Evolutionary conservation across 2,113 vertebrate genomes (phyloP), one percentile per base, ranked within the genome.

Genomic region (Oreochromis aureus): DNA sequence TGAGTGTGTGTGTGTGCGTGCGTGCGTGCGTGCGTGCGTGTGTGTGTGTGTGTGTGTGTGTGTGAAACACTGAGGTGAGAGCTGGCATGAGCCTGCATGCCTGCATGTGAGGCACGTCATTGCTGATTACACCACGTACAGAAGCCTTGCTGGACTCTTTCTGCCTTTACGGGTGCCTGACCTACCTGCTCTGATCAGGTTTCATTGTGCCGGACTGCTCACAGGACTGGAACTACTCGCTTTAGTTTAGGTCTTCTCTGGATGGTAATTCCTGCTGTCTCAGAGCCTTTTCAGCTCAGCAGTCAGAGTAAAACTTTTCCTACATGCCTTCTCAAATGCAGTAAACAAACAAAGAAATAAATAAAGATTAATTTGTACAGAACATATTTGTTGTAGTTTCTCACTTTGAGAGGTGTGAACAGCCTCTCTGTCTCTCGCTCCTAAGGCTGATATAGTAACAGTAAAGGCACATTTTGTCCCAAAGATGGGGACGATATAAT

Each of bases 171-270:
- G 46, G 78, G n/a, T 15, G 48, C 78, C 82, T 92, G 93, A 89
- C 84, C 94, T 89, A 94, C 93, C 92, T 73, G 90, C 90, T 89
- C 81, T n/a, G 83, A 92, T 93, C 93, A 86, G 93, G 89, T 95
- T 95, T 93, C 90, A 91, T 86, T 16, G n/a, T 81, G 54, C 88
- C 19, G 53, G 12, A 36, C 82, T 55, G 58, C 85, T 93, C 91
- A 85, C 71, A 76, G 48, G 82, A 83, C 92, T 16, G 58, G 41
- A 90, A 53, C 84, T n/a, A 73, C 71, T 92, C 71, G 58, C 83
- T 92, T 91, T 79, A 73, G 34, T 39, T 92, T 11, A 90, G 83
- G 7, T 13, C 82, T 55, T 30, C 11, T n/a, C 80, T 76, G 78
- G 56, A 79, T 2, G 51, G 18, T 81, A 76, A 83, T 54, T 79